Evolutionary conservation across 2,113 vertebrate genomes (phyloP).

Genomic region (Corvus cornix): DNA sequence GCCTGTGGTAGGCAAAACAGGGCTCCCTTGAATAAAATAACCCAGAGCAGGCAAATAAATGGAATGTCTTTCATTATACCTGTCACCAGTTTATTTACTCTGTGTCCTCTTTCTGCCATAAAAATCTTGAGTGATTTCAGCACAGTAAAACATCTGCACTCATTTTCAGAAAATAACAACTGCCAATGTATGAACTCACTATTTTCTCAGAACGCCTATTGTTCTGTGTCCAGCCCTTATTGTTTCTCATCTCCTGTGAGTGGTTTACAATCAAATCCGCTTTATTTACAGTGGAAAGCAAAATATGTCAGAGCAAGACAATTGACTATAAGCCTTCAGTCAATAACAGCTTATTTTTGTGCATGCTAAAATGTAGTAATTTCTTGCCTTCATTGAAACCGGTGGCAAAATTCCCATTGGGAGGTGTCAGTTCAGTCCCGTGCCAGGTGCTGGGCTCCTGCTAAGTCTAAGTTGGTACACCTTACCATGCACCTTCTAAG

Average conservation of each 20-base stretch:
- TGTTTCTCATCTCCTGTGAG: slow-evolving; percentile 48
- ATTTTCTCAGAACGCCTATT: slow-evolving; percentile 27
- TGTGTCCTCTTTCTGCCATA: slow-evolving; percentile 13
- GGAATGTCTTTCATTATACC: slow-evolving; percentile 41
- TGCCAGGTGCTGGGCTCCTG: neutral
- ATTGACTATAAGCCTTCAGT: slow-evolving; percentile 5
- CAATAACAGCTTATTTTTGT: slow-evolving; percentile 29
- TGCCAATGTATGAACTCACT: slow-evolving; percentile 53
- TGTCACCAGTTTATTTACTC: slow-evolving; percentile 60
- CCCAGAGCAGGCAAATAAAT: slow-evolving; percentile 20
- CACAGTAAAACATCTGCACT: slow-evolving; percentile 49
- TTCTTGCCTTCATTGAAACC: neutral
- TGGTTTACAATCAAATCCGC: slow-evolving; percentile 30
- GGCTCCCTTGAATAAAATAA: slow-evolving; percentile 10
- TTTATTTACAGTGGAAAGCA: slow-evolving; percentile 49
- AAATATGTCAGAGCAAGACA: slow-evolving; percentile 22
- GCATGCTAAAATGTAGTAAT: neutral
- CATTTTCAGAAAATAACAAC: slow-evolving; percentile 47
- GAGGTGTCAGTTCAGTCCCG: neutral
- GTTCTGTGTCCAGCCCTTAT: slow-evolving; percentile 26
- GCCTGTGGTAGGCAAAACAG: slow-evolving; percentile 27
- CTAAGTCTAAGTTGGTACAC: neutral
- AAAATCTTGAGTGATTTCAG: slow-evolving; percentile 50
- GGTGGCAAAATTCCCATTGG: neutral
- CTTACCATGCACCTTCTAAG: neutral